Base-by-base conservation (phyloP, 2,113 vertebrate species). In the Tetrax tetrax region DNA sequence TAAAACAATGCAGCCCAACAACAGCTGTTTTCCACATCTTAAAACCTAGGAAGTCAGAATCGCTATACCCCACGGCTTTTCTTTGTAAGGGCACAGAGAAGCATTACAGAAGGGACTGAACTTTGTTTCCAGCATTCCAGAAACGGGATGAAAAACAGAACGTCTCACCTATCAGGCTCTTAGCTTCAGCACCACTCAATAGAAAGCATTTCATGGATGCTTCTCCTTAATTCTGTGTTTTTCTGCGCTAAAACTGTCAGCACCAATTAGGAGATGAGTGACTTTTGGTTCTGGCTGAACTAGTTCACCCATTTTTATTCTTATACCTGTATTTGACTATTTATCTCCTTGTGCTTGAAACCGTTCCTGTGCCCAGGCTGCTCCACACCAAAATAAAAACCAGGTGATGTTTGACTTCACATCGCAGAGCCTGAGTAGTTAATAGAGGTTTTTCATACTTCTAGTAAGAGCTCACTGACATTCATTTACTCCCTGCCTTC, bases 381-480 rank as follows among this genome's bases (percentile, higher is more conserved):
- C 33, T 51, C 22, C 51, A 45, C 37, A 70, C 4, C 68, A 47
- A 54, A 87, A 53, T 17, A 70, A 87, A 87, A 78, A 7, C 5
- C n/a, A 48, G 14, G 17, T 31, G 54, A 59, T 63, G 7, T 37
- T 50, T 53, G 47, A 37, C 33, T 70, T 38, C 41, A 27, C 9
- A 57, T 20, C 64, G 57, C 2, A 12, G 22, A 83, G 20, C 31
- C 37, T 0, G 0, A 53, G 15, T 4, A 54, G 12, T 25, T 38
- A 70, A 19, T 16, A 38, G 59, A 50, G 1, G 0, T 27, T 63
- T 41, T 93, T 71, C 47, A 78, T 13, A 23, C 29, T 70, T 68
- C 63, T 41, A 25, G 6, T 35, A 74, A 66, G 29, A 66, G 31
- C 37, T 85, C 57, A 14, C 3, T 7, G 1, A 51, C 31, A 35